Evolutionary conservation across 2,797 vertebrate species (phyloP).

Genomic region (Gouania willdenowi): DNA sequence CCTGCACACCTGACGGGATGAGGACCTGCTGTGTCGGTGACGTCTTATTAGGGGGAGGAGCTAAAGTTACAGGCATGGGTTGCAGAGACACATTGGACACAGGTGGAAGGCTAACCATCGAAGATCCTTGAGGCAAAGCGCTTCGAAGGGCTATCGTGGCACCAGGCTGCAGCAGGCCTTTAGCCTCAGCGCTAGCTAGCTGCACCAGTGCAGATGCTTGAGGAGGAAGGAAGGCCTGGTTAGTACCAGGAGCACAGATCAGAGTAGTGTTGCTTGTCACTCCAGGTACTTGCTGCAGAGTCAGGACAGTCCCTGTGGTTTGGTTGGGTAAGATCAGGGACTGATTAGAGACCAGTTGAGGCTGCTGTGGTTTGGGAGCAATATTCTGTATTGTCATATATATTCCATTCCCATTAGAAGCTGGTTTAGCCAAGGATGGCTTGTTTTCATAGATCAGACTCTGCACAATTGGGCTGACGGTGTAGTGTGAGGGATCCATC

Average conservation of each 20-base stretch:
- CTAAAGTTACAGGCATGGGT: slow-evolving; percentile 52
- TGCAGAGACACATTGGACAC: slow-evolving; percentile 60
- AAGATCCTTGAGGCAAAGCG: slow-evolving; percentile 50
- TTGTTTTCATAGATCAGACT: slow-evolving; percentile 82
- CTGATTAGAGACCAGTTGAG: slow-evolving; percentile 51
- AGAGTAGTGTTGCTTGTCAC: slow-evolving; percentile 60
- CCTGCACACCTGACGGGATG: slow-evolving; percentile 67
- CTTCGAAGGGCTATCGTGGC: slow-evolving; percentile 69
- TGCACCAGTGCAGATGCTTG: slow-evolving; percentile 79
- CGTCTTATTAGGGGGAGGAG: slow-evolving; percentile 53
- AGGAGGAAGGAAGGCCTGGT: slow-evolving; percentile 71
- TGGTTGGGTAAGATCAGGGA: slow-evolving; percentile 61
- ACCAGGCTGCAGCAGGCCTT: slow-evolving; percentile 74
- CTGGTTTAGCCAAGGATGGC: slow-evolving; percentile 52
- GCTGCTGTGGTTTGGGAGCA: slow-evolving; percentile 53
- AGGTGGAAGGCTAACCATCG: slow-evolving; percentile 56
- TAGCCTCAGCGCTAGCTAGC: slow-evolving; percentile 79
- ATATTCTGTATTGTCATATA: slow-evolving; percentile 62
- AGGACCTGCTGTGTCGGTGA: slow-evolving; percentile 71
- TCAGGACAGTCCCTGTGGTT: slow-evolving; percentile 42
- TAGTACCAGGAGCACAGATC: slow-evolving; percentile 62
- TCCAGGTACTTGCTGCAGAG: slow-evolving; percentile 59
- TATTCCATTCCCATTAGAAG: slow-evolving; percentile 72
- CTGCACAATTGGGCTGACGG: slow-evolving; percentile 85
- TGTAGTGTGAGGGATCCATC: slow-evolving; percentile 85